These are phyloP conservation scores for Callaeas wilsoni DNA, from an alignment of 2,113 vertebrate genomes.

Conservation along the genomic window DNA sequence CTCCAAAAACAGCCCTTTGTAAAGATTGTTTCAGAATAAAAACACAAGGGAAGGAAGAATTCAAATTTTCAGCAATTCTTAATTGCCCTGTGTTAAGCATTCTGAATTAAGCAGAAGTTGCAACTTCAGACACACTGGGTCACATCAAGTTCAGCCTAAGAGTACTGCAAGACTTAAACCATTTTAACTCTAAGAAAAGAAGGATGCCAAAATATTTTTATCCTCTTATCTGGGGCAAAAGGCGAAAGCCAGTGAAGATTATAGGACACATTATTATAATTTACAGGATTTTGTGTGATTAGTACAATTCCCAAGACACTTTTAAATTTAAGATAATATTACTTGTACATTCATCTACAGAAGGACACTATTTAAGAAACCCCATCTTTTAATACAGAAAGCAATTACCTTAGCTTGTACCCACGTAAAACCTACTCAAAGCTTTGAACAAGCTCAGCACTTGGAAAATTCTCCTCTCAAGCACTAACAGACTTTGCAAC, in stretches of 20 bases:
- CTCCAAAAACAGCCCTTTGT: conserved; percentile 56
- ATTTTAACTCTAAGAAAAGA: conserved; percentile 1
- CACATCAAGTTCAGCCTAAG: conserved; percentile 35
- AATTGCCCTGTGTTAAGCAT: not conserved
- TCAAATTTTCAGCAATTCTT: conserved; percentile 59
- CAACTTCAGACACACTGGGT: conserved; percentile 34
- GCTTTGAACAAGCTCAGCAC: not conserved
- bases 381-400: not conserved
- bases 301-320: not conserved
- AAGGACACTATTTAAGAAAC: not conserved
- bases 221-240: not conserved
- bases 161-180: conserved; percentile 26
- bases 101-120: conserved; percentile 52
- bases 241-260: not conserved
- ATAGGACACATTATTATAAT: not conserved
- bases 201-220: conserved; percentile 15
- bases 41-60: conserved; percentile 42
- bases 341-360: not conserved
- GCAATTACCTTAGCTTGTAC: not conserved
- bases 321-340: not conserved
- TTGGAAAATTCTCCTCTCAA: not conserved
- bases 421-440: not conserved
- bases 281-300: conserved; percentile 10
- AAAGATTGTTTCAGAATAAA: conserved; percentile 54
- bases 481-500: not conserved